Conservation (phyloP, 1,140 invertebrate genomes). For the Pantala flavescens region DNA sequence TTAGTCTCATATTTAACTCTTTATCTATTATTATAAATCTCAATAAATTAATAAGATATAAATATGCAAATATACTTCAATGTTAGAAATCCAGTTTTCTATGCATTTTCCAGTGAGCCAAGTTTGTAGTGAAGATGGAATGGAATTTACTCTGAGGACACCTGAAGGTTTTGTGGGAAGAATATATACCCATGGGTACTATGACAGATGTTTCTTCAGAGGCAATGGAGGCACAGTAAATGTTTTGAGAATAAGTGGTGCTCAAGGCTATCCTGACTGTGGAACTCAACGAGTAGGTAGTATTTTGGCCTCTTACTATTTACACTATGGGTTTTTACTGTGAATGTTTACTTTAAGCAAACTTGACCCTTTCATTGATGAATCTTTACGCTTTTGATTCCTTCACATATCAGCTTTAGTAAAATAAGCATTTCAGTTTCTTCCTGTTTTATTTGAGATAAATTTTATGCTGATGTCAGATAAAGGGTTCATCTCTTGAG, state of each 20-base stretch:
- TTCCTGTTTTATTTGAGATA: too few relatives aligned
- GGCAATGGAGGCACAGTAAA: slow-evolving; percentile 77
- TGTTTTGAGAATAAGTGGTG: slow-evolving; percentile 71
- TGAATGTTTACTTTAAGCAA: too few relatives aligned
- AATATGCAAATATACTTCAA: neutral
- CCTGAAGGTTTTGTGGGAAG: slow-evolving; percentile 79
- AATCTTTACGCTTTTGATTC: too few relatives aligned
- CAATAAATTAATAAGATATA: neutral
- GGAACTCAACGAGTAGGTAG: slow-evolving; percentile 63
- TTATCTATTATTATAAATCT: neutral
- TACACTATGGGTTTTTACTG: too few relatives aligned
- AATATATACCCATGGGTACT: slow-evolving; percentile 86
- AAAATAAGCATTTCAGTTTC: too few relatives aligned
- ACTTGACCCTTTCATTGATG: too few relatives aligned
- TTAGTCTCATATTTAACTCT: slow-evolving; percentile 34
- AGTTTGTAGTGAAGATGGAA: slow-evolving; percentile 83
- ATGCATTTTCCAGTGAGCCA: slow-evolving; percentile 60
- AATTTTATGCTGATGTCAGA: too few relatives aligned
- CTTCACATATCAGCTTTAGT: too few relatives aligned
- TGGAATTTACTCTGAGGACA: slow-evolving; percentile 82
- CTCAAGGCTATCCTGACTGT: slow-evolving; percentile 83
- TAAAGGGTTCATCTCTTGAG: too few relatives aligned
- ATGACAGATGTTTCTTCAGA: slow-evolving; percentile 81
- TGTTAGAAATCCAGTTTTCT: neutral
- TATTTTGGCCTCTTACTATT: neutral